These are phyloP conservation scores for Pseudorasbora parva DNA, from an alignment of 2,113 vertebrate genomes.

Conservation along the genomic window DNA sequence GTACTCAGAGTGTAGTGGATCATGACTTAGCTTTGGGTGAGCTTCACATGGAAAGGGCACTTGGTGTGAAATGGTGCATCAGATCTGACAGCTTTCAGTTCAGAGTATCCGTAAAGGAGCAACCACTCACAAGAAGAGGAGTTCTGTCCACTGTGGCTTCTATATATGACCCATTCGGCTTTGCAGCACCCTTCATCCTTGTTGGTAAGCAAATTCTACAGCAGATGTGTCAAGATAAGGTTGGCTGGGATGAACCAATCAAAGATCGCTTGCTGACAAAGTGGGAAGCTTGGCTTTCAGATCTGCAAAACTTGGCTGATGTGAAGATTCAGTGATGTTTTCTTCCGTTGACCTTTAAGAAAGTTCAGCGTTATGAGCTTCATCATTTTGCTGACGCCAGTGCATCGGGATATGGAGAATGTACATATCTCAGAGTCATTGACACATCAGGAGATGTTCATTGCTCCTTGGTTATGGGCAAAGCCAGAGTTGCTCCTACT, in stretches of 20 bases:
- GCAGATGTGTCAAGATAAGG: conserved; percentile 35
- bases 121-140: conserved; percentile 28
- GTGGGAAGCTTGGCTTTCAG: conserved; percentile 40
- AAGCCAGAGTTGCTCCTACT: conserved; percentile 30
- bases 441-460: not conserved
- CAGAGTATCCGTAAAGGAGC: conserved; percentile 21
- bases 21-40: conserved; percentile 28
- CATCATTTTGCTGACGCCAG: conserved; percentile 42
- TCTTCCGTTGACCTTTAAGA: conserved; percentile 3
- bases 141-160: conserved; percentile 24
- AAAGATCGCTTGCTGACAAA: not conserved
- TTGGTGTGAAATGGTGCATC: conserved; percentile 31
- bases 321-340: conserved; percentile 12
- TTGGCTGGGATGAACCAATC: conserved; percentile 34
- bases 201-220: conserved; percentile 36
- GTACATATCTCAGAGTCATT: conserved; percentile 1
- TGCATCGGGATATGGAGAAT: conserved; percentile 15
- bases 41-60: conserved; percentile 8
- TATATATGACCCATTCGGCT: conserved; percentile 20
- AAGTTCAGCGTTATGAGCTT: no score
- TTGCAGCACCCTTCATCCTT: conserved; percentile 40
- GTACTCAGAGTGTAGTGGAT: not conserved
- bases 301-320: conserved; percentile 13
- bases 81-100: no score
- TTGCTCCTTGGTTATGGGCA: conserved; percentile 29